Percentiles rank a stretch among this genome's conserved stretches.
Conservation (phyloP, 2,888 invertebrate species). For the Sminthurides aquaticus region DNA sequence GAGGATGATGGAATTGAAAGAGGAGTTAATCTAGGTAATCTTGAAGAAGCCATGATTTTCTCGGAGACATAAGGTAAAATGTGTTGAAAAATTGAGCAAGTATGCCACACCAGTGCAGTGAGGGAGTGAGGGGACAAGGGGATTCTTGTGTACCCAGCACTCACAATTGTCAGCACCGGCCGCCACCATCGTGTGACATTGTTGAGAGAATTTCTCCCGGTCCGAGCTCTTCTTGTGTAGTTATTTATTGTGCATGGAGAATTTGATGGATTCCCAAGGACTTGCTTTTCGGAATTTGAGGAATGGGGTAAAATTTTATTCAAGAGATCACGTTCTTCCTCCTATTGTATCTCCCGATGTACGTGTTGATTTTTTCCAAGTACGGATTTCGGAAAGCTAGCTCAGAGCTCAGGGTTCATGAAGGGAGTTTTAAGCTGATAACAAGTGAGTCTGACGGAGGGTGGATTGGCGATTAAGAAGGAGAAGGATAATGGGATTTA, state of each 20-base stretch:
- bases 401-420: background rate
- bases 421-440: background rate
- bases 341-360: background rate
- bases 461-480: background rate
- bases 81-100: background rate
- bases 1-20: background rate
- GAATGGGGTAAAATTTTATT: too few relatives aligned
- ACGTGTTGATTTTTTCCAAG: background rate
- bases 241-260: too few relatives aligned
- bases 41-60: background rate
- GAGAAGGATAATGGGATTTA: background rate
- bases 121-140: too few relatives aligned
- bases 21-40: background rate
- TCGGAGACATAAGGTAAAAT: background rate
- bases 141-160: too few relatives aligned
- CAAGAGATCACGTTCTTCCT: background rate
- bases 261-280: too few relatives aligned
- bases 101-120: too few relatives aligned
- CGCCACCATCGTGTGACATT: background rate
- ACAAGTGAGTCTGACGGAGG: background rate
- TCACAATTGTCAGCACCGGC: too few relatives aligned
- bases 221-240: too few relatives aligned
- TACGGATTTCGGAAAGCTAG: background rate
- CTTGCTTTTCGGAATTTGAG: too few relatives aligned
- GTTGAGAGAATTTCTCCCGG: background rate